Percentiles rank a stretch among this genome's conserved stretches.
These are phyloP conservation scores for Trachelus iudaicus DNA, from an alignment of 2,888 invertebrate species.

Conservation along the genomic window DNA sequence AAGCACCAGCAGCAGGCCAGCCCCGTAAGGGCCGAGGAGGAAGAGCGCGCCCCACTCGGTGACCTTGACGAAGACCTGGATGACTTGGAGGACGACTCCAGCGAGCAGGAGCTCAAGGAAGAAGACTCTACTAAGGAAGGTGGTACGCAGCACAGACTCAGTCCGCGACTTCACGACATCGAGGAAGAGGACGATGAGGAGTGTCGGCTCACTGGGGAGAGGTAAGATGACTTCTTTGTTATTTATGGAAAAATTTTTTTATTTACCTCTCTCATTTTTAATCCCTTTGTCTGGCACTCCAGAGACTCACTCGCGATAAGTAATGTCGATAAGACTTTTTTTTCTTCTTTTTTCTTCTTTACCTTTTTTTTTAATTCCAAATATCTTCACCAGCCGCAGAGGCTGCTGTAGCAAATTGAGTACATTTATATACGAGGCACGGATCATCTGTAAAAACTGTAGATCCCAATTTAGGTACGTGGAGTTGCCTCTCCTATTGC, in stretches of 20 bases:
- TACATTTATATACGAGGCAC: no score
- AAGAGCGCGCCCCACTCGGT: constrained; percentile 44
- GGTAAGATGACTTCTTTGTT: constrained; percentile 39
- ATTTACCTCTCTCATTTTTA: no score
- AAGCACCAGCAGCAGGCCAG: constrained; percentile 54
- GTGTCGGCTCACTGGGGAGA: constrained; percentile 60
- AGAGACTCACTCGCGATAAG: no score
- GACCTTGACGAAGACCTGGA: constrained; percentile 53
- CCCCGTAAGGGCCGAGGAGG: constrained; percentile 19
- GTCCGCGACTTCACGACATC: constrained; percentile 83
- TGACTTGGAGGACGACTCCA: constrained; percentile 26
- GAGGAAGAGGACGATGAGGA: constrained; percentile 84
- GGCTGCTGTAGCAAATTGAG: no score
- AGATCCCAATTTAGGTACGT: no score
- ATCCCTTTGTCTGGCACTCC: no score
- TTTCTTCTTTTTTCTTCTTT: no score
- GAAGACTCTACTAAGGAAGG: constrained; percentile 51
- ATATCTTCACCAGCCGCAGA: no score
- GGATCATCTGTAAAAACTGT: no score
- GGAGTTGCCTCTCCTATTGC: no score
- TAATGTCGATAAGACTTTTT: no score
- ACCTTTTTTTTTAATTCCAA: no score
- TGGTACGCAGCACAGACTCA: constrained; percentile 73
- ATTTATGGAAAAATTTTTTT: background rate
- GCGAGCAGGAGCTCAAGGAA: constrained; percentile 36